Conservation (phyloP, 1,140 invertebrate species). For the Akabosia matsudoensis region DNA sequence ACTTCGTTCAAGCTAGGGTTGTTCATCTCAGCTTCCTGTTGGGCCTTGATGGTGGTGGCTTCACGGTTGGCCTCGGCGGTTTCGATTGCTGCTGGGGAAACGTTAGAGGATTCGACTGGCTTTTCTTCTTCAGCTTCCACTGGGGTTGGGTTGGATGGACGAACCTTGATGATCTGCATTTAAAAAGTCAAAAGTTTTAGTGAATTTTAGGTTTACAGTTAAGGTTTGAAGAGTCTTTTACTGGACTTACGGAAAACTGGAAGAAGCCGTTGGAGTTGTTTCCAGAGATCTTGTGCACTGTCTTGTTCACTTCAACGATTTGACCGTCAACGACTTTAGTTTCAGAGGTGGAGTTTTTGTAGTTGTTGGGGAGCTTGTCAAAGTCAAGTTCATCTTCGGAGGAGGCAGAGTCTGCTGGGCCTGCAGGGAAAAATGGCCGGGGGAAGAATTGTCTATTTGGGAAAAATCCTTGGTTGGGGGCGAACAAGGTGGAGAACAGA, state of each 20-base stretch:
- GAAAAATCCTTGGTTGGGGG: conserved; percentile 22
- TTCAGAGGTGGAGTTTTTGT: conserved; percentile 45
- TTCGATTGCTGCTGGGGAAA: not conserved
- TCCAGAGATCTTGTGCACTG: conserved; percentile 43
- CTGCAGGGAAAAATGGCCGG: conserved; percentile 23
- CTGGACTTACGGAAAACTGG: conserved; percentile 40
- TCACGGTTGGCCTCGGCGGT: not conserved
- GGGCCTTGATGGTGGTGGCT: conserved; percentile 6
- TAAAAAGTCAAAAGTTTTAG: not conserved
- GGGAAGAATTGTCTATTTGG: conserved; percentile 4
- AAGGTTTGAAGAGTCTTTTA: not conserved
- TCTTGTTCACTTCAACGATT: conserved; percentile 44
- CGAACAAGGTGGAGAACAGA: conserved; percentile 39
- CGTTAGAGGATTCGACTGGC: not conserved
- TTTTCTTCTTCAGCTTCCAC: not conserved
- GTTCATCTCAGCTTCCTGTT: conserved; percentile 1
- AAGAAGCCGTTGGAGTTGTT: conserved; percentile 46
- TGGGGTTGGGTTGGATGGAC: not conserved
- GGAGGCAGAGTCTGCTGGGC: conserved; percentile 20
- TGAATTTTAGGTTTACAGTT: not conserved
- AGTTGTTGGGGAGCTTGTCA: conserved; percentile 42
- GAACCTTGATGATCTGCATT: not conserved
- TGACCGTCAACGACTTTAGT: conserved; percentile 46
- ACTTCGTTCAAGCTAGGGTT: conserved; percentile 12
- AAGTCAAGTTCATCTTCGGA: conserved; percentile 12